Percentiles rank a stretch among this genome's conserved stretches.
Conservation (phyloP, 2,113 vertebrate genomes). For the Ivindomyrus marchei region DNA sequence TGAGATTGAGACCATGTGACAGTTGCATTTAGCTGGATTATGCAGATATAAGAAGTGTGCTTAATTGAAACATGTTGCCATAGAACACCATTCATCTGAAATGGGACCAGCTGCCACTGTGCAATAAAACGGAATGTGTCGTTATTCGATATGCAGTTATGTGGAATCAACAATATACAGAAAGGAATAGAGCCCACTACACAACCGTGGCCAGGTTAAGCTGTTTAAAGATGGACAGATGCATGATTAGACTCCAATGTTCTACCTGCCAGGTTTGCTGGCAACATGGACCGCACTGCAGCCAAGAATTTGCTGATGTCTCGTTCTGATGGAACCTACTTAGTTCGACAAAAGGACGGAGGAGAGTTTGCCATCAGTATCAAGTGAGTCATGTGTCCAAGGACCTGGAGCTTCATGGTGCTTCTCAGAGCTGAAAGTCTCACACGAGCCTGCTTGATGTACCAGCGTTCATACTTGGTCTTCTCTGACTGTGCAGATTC, state of each 20-base stretch:
- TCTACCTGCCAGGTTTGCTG: conserved; percentile 67
- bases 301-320: conserved; percentile 67
- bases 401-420: not conserved
- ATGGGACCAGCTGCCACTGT: not conserved
- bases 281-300: conserved; percentile 74
- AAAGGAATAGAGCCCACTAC: not conserved
- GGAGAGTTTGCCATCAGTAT: conserved; percentile 89
- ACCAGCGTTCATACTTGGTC: not conserved
- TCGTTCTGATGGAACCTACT: conserved; percentile 80
- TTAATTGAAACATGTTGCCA: not conserved
- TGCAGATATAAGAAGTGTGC: not conserved
- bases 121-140: not conserved
- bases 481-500: conserved; percentile 58
- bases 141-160: not conserved
- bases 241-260: not conserved
- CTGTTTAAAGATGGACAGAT: not conserved
- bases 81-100: not conserved
- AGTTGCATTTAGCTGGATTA: not conserved
- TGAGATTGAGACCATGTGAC: not conserved
- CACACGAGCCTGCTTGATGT: not conserved
- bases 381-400: conserved; percentile 61
- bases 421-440: not conserved
- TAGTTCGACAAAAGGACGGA: conserved; percentile 81
- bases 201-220: not conserved
- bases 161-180: not conserved